These are phyloP conservation scores for Ylistrum balloti DNA, from an alignment of 1,140 invertebrate genomes.

Conservation along the genomic window DNA sequence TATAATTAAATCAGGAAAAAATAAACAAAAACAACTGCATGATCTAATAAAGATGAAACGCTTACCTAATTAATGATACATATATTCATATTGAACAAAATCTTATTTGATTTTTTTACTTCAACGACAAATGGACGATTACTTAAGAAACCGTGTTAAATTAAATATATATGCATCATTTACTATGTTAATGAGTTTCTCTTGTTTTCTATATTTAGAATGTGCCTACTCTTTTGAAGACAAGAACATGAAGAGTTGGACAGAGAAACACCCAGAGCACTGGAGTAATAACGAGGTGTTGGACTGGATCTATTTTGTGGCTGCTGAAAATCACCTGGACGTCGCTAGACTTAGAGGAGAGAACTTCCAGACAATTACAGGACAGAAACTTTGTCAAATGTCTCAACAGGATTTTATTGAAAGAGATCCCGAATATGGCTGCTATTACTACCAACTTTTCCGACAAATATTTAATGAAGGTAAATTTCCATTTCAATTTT, in stretches of 20 bases:
- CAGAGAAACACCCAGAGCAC: slow-evolving; percentile 73
- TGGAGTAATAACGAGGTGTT: slow-evolving; percentile 74
- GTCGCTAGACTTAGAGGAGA: slow-evolving; percentile 74
- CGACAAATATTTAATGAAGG: slow-evolving; percentile 62
- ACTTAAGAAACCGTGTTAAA: too few species aligned
- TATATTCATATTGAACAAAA: too few species aligned
- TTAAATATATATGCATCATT: too few species aligned
- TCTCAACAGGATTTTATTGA: slow-evolving; percentile 69
- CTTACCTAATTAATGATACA: too few species aligned
- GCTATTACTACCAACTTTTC: slow-evolving; percentile 71
- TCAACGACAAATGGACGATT: too few species aligned
- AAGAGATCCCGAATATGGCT: slow-evolving; percentile 74
- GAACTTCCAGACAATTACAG: slow-evolving; percentile 75
- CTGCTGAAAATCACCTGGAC: slow-evolving; percentile 65
- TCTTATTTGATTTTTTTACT: too few species aligned
- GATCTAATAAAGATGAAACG: too few species aligned
- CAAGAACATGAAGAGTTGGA: slow-evolving; percentile 69
- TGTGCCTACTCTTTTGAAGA: slow-evolving; percentile 42
- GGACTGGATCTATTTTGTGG: slow-evolving; percentile 76
- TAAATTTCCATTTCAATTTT: slow-evolving; percentile 13
- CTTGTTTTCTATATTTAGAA: slow-evolving; percentile 46
- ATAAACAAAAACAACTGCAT: too few species aligned
- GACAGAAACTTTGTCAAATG: slow-evolving; percentile 75
- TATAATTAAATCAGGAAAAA: too few species aligned
- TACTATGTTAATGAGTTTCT: too few species aligned